A percentile compares a stretch with the other conserved stretches of the same genome.
phyloP scores from a whole-genome alignment of 2,888 invertebrate genomes.

The Conchocele bisecta region DNA sequence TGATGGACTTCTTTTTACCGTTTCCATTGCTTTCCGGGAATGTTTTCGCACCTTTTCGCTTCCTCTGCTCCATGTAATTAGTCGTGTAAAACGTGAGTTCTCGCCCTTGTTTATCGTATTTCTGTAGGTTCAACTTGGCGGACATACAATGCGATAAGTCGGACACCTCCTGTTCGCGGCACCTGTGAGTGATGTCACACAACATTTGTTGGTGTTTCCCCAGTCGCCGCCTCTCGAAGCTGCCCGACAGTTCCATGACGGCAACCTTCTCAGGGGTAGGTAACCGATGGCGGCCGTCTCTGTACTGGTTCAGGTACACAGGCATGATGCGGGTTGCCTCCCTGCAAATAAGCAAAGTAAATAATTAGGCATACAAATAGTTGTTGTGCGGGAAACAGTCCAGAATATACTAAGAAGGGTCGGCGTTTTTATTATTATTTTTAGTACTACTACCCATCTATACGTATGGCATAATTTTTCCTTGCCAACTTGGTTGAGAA shows the following conservation, averaged over 20 bases:
- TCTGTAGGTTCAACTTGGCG: constrained; percentile 60
- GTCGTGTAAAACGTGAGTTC: constrained; percentile 65
- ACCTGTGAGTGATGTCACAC: constrained; percentile 73
- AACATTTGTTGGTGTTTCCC: constrained; percentile 76
- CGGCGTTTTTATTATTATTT: too few relatives aligned
- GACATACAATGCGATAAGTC: constrained; percentile 69
- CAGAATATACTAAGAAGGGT: too few relatives aligned
- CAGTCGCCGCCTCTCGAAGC: constrained; percentile 71
- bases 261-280: constrained; percentile 75
- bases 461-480: too few relatives aligned
- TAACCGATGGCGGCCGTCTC: constrained; percentile 65
- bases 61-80: constrained; percentile 50
- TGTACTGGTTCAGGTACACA: constrained; percentile 61
- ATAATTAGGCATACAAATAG: too few relatives aligned
- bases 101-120: constrained; percentile 39
- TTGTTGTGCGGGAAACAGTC: too few relatives aligned
- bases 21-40: neutral
- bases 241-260: constrained; percentile 71
- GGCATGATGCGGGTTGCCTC: constrained; percentile 64
- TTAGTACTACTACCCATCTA: too few relatives aligned
- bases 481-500: too few relatives aligned
- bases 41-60: constrained; percentile 2
- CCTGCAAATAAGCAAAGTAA: too few relatives aligned
- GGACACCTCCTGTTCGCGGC: constrained; percentile 74
- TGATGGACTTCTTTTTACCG: neutral